Conservation (phyloP, 2,888 invertebrate species). For the Parasteatoda lunata region DNA sequence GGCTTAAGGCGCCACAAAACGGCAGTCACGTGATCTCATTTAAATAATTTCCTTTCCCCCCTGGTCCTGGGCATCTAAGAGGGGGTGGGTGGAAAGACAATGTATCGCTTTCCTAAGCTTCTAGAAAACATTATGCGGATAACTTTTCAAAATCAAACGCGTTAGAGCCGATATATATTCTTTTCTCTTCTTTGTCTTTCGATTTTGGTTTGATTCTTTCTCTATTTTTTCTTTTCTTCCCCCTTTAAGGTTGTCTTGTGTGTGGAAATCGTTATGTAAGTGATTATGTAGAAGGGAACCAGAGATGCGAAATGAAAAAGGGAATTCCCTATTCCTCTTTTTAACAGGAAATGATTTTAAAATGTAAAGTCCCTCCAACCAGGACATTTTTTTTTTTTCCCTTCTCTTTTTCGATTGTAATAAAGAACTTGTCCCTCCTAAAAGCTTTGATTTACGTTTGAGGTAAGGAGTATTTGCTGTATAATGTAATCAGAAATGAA, state of each 20-base stretch:
- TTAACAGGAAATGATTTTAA: conserved; percentile 30
- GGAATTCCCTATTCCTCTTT: conserved; percentile 27
- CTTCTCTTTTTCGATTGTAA: not conserved
- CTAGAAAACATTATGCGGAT: conserved; percentile 66
- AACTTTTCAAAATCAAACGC: conserved; percentile 67
- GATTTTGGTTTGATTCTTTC: conserved; percentile 41
- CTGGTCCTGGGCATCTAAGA: not conserved
- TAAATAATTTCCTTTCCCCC: conserved; percentile 64
- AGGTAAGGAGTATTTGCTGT: not conserved
- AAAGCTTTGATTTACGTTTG: not conserved
- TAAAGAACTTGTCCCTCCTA: not conserved
- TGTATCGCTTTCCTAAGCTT: conserved; percentile 64
- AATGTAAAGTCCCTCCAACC: not conserved
- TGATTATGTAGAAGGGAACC: conserved; percentile 35
- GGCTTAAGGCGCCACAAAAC: conserved; percentile 67
- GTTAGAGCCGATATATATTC: conserved; percentile 33
- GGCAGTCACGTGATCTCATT: conserved; percentile 67
- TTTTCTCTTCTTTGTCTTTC: not conserved
- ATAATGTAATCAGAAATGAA: not conserved
- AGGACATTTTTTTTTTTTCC: not conserved
- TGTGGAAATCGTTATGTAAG: conserved; percentile 38
- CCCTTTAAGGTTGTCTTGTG: not conserved
- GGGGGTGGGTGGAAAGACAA: conserved; percentile 51
- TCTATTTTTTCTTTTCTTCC: conserved; percentile 4
- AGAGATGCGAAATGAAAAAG: conserved; percentile 29